Percentiles rank a stretch among this genome's conserved stretches.
Conservation (phyloP, 2,113 vertebrate genomes). For the Nycticorax nycticorax region DNA sequence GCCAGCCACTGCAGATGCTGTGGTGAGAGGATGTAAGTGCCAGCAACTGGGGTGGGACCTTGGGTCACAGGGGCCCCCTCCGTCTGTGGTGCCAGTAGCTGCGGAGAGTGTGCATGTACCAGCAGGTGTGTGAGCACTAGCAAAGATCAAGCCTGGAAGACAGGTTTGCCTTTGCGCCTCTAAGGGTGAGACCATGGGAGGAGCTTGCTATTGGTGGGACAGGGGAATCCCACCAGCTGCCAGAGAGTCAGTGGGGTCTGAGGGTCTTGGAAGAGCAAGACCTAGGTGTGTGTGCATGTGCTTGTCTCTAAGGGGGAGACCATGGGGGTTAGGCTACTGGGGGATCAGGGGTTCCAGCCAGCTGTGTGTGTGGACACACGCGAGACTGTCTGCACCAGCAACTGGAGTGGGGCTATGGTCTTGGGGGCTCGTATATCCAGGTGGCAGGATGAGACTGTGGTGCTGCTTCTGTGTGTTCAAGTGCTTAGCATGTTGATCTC, state of each 20-base stretch:
- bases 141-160: background rate
- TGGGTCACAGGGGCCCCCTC: background rate
- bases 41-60: background rate
- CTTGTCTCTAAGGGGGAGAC: background rate
- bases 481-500: accelerated
- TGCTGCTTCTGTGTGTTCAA: background rate
- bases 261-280: background rate
- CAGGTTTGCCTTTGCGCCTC: no score
- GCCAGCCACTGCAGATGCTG: background rate
- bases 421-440: background rate
- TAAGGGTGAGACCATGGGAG: background rate
- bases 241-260: background rate
- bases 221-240: background rate
- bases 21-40: background rate
- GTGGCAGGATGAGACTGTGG: background rate
- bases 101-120: background rate
- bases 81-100: background rate
- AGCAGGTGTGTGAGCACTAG: background rate
- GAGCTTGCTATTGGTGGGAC: background rate
- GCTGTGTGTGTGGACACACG: accelerated
- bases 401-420: background rate
- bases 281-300: no score
- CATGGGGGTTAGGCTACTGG: background rate
- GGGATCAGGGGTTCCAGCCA: background rate
- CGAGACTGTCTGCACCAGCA: background rate